A percentile compares a stretch with the other conserved stretches of the same genome.
Conservation (phyloP, 1,140 invertebrate genomes). For the Drosophila murphyi region DNA sequence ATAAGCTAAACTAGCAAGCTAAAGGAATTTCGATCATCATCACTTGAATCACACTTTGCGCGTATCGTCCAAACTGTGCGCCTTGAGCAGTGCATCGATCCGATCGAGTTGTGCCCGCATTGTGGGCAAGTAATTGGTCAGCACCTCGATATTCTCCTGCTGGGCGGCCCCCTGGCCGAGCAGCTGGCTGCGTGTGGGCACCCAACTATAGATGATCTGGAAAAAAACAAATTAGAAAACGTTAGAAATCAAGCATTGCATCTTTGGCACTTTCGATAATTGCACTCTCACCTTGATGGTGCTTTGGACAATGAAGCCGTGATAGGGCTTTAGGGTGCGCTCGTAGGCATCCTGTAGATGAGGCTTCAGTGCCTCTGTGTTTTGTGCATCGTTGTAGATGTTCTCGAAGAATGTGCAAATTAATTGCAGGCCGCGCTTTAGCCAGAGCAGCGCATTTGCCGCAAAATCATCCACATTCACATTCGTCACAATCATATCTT, state of each 20-base stretch:
- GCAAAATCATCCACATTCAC: slow-evolving; percentile 87
- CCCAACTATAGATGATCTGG: slow-evolving; percentile 80
- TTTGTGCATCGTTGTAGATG: slow-evolving; percentile 72
- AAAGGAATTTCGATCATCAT: slow-evolving; percentile 1
- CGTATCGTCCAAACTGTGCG: slow-evolving; percentile 70
- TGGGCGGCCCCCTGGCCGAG: slow-evolving; percentile 68
- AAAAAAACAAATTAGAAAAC: neutral
- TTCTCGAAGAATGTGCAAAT: slow-evolving; percentile 83
- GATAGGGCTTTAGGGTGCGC: slow-evolving; percentile 79
- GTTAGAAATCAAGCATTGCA: neutral
- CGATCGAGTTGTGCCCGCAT: slow-evolving; percentile 70
- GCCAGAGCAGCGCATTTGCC: slow-evolving; percentile 86
- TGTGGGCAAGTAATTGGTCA: slow-evolving; percentile 64
- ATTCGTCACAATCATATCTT: slow-evolving; percentile 88
- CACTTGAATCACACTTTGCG: slow-evolving; percentile 63
- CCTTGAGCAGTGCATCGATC: slow-evolving; percentile 70
- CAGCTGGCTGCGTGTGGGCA: slow-evolving; percentile 73
- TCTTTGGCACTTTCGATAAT: neutral
- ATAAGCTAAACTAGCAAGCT: slow-evolving; percentile 33
- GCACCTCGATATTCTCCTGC: slow-evolving; percentile 70
- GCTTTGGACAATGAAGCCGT: slow-evolving; percentile 83
- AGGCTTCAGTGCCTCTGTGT: slow-evolving; percentile 64
- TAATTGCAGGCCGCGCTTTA: slow-evolving; percentile 81
- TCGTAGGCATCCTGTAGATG: slow-evolving; percentile 81
- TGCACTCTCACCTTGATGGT: slow-evolving; percentile 68